Percentiles rank a stretch among this genome's conserved stretches.
Evolutionary conservation across 1,140 invertebrate genomes (phyloP).

Genomic region (Sitophilus oryzae): DNA sequence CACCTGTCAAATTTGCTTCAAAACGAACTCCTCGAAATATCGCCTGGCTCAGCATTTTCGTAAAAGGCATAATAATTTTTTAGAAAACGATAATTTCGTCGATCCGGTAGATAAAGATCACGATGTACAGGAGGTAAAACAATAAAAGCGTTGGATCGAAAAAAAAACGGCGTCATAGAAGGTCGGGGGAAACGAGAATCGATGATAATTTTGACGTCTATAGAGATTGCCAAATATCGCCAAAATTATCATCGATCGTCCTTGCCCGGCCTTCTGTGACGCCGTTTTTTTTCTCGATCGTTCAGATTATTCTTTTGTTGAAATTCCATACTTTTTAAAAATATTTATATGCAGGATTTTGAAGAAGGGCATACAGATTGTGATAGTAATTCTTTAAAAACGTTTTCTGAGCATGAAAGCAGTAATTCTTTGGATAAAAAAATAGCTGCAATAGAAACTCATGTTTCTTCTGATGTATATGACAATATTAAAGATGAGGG

Average conservation of each 20-base stretch:
- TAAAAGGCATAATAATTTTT: constrained; percentile 56
- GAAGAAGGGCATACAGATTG: constrained; percentile 11
- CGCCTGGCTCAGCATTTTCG: constrained; percentile 54
- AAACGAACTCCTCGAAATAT: constrained; percentile 55
- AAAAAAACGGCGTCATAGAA: too few relatives aligned
- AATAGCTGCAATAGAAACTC: constrained; percentile 36
- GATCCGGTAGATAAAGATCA: too few relatives aligned
- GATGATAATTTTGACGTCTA: too few relatives aligned
- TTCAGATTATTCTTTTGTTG: too few relatives aligned
- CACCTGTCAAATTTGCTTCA: constrained; percentile 54
- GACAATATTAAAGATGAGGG: constrained; percentile 46
- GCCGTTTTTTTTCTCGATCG: too few relatives aligned
- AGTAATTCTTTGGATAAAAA: constrained; percentile 7
- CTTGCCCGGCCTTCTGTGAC: too few relatives aligned
- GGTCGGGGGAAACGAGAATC: too few relatives aligned
- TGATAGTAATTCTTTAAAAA: constrained; percentile 18
- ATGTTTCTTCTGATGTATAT: constrained; percentile 37
- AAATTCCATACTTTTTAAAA: not conserved
- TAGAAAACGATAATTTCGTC: constrained; percentile 3
- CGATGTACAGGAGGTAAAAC: too few relatives aligned
- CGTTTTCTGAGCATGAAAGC: constrained; percentile 10
- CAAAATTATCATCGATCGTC: too few relatives aligned
- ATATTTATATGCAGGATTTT: not conserved
- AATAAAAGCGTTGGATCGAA: too few relatives aligned
- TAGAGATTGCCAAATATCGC: too few relatives aligned